Evolutionary conservation across 2,113 vertebrate species (phyloP).

Genomic region (Merops nubicus): DNA sequence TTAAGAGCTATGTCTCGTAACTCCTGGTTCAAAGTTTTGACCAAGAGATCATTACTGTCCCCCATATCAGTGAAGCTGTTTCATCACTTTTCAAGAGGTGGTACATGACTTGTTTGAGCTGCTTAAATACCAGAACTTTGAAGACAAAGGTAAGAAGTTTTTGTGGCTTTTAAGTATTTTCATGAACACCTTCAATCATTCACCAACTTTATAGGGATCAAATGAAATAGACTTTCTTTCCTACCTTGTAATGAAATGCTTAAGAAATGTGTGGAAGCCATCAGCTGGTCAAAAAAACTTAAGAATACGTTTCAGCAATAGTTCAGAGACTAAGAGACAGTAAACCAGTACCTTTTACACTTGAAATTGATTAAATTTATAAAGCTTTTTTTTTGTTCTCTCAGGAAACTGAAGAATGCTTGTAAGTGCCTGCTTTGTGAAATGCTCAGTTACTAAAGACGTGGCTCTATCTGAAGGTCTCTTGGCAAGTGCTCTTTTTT

Average conservation of each 20-base stretch:
- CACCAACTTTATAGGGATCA: neutral
- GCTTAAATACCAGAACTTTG: neutral
- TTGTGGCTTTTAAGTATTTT: neutral
- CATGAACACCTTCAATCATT: neutral
- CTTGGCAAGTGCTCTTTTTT: neutral
- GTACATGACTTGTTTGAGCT: neutral
- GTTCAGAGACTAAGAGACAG: neutral
- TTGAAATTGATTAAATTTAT: neutral
- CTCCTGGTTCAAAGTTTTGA: neutral
- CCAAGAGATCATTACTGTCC: neutral
- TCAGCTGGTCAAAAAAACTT: neutral
- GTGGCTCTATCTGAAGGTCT: neutral
- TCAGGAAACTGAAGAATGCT: neutral
- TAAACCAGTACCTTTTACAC: neutral
- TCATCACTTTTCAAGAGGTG: slow-evolving; percentile 12
- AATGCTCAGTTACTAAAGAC: neutral
- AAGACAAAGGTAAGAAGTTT: neutral
- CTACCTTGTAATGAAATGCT: neutral
- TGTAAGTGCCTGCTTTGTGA: neutral
- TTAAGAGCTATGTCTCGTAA: neutral
- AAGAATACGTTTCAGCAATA: neutral
- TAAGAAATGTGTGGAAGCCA: neutral
- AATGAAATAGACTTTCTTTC: neutral
- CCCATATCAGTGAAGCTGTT: neutral
- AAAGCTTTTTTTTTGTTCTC: neutral